Conservation (phyloP, 2,888 invertebrate genomes). For the Tachina lurida region DNA sequence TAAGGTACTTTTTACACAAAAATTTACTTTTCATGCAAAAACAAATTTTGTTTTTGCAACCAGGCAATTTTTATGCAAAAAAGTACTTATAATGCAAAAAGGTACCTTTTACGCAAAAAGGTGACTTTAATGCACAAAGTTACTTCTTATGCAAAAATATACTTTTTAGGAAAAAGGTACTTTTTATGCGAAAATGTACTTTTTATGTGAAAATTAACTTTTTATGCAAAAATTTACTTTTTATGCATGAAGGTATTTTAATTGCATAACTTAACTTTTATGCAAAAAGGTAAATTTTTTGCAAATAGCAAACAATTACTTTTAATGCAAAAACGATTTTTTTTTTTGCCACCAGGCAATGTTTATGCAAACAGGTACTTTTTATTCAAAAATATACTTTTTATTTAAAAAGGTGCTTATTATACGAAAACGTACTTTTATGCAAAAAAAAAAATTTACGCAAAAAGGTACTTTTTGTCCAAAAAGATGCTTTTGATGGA, state of each 20-base stretch:
- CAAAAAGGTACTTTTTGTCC: not conserved
- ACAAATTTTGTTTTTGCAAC: too few relatives aligned
- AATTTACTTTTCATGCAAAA: not conserved
- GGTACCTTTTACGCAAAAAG: not conserved
- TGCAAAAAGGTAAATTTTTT: too few relatives aligned
- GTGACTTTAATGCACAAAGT: not conserved
- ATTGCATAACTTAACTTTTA: too few relatives aligned
- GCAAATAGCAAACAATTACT: too few relatives aligned
- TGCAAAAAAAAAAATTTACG: too few relatives aligned
- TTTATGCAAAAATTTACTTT: not conserved
- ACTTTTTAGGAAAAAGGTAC: not conserved
- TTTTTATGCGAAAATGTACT: not conserved
- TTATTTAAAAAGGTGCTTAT: not conserved
- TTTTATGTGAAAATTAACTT: not conserved
- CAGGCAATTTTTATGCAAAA: not conserved
- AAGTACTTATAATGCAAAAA: not conserved
- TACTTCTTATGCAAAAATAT: not conserved
- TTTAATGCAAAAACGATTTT: too few relatives aligned
- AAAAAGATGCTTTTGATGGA: not conserved
- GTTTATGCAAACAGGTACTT: too few relatives aligned
- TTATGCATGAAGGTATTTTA: too few relatives aligned
- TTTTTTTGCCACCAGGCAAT: too few relatives aligned
- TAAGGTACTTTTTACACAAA: not conserved
- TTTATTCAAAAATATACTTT: too few relatives aligned
- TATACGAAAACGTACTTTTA: not conserved